Evolutionary conservation across 2,113 vertebrate species (phyloP).

Genomic region (Erythrocercus mccallii): DNA sequence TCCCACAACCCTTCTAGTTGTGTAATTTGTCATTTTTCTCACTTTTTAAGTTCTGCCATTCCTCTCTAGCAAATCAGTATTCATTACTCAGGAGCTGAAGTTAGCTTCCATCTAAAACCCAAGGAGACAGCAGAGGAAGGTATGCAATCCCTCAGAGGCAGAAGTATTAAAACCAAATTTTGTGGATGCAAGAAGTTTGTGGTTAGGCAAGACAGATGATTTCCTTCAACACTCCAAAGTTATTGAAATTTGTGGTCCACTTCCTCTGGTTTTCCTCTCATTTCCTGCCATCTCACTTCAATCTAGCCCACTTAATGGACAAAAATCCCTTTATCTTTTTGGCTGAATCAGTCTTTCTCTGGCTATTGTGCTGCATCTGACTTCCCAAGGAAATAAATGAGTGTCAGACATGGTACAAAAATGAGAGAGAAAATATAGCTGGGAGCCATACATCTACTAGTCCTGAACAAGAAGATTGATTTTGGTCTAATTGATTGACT

Average conservation of each 20-base stretch:
- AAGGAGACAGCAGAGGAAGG: background rate
- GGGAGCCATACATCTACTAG: background rate
- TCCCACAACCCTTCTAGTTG: background rate
- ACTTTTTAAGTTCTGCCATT: background rate
- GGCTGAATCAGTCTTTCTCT: background rate
- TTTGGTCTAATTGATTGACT: background rate
- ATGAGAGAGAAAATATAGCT: background rate
- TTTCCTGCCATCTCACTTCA: background rate
- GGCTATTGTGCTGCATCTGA: background rate
- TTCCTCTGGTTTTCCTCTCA: background rate
- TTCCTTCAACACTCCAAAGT: background rate
- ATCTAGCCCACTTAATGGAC: background rate
- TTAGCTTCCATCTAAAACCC: background rate
- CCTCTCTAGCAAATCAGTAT: background rate
- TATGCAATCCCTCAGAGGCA: background rate
- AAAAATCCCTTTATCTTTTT: background rate
- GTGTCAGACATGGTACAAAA: background rate
- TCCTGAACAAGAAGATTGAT: background rate
- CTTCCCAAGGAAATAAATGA: background rate
- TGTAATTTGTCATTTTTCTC: background rate
- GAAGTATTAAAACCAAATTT: background rate
- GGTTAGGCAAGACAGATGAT: background rate
- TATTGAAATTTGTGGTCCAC: background rate
- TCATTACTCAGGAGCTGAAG: background rate
- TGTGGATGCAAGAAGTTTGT: background rate